A percentile compares a stretch with the other conserved stretches of the same genome.
phyloP scores from a whole-genome alignment of 2,113 vertebrate genomes.

The Ochotona curzoniae region DNA sequence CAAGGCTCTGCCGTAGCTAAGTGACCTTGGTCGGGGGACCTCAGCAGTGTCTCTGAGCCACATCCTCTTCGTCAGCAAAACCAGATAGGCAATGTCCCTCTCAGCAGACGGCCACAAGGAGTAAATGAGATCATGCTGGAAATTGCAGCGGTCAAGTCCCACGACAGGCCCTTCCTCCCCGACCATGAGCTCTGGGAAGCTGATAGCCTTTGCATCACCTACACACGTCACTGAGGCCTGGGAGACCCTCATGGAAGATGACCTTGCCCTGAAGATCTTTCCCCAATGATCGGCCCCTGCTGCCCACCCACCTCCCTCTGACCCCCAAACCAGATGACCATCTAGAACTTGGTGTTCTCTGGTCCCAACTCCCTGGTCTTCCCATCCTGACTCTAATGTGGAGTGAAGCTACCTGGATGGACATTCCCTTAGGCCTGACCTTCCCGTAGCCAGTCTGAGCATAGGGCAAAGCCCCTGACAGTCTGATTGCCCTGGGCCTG shows the following conservation, averaged over 20 bases:
- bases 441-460: not conserved
- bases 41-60: not conserved
- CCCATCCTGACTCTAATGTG: not conserved
- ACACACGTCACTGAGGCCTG: not conserved
- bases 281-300: no score
- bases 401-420: not conserved
- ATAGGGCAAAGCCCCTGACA: not conserved
- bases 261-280: not conserved
- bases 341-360: not conserved
- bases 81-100: not conserved
- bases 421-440: not conserved
- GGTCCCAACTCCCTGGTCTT: not conserved
- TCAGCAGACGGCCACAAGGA: not conserved
- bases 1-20: not conserved
- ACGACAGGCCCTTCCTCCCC: not conserved
- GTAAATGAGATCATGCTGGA: not conserved
- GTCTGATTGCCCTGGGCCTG: not conserved
- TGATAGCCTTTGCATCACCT: not conserved
- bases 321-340: not conserved
- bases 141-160: not conserved
- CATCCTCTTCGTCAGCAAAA: not conserved
- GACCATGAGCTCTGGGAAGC: accelerated
- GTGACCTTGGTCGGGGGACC: not conserved
- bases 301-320: not conserved
- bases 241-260: not conserved